Base-by-base conservation (phyloP, 2,797 vertebrate genomes). In the Sebastes aleutianus region DNA sequence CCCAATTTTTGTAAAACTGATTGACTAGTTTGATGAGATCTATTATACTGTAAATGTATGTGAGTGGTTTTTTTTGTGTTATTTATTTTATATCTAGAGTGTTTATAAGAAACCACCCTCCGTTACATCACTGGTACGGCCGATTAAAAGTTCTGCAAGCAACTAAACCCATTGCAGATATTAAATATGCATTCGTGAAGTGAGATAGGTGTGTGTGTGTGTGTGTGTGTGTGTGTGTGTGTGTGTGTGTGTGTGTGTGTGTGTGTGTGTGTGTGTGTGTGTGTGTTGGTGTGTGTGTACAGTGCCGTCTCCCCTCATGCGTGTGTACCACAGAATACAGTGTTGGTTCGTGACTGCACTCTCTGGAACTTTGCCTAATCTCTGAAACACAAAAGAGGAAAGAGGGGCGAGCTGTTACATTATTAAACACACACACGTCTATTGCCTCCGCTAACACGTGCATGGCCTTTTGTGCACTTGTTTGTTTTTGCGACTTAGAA, bases 301-400 rank as follows among this genome's bases (percentile, higher is more conserved):
- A 14, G 4, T 9, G 7, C 32, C 16, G 53, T 69, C 39, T 82
- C 63, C 59, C 39, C 43, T 86, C 78, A 83, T 90, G 88, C 68
- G 4, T 80, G 79, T 69, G 22, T 26, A 65, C 75, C 78, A 74
- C 68, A 74, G 59, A 79, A 62, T 26, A 68, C 50, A 54, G 53
- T 53, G 53, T 39, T n/a, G n/a, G 11, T 79, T 88, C 8, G 64
- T 84, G 85, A 79, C 85, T 91, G 75, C 43, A 47, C 76, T 83
- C 72, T 68, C 81, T 87, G 81, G 82, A 87, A 87, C 76, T 80
- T 84, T 86, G 81, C 86, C 74, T 90, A 87, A 93, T 91, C 83
- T 80, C 36, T 84, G 62, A 85, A 92, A 89, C 85, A 91, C 89
- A 93, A 93, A 91, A 82, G 83, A 84, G 76, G 34, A 84, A 79